Evolutionary conservation across 2,113 vertebrate genomes (phyloP).

Genomic region (Morone saxatilis): DNA sequence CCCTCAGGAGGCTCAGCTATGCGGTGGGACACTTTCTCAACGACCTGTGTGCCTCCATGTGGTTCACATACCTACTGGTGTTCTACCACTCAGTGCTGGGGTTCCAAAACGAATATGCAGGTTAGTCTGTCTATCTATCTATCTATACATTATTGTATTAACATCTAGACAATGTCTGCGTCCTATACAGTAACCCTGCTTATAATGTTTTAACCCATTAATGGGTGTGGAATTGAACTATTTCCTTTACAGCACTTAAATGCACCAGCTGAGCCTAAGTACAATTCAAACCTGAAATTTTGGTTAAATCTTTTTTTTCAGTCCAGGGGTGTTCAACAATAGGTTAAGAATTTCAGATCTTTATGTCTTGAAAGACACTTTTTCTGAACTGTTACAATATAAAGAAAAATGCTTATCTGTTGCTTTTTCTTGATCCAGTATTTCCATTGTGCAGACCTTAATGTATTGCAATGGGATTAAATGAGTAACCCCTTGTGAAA

Average conservation of each 20-base stretch:
- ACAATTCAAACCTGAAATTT: too few relatives aligned
- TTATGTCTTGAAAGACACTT: too few relatives aligned
- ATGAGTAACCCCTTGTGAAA: too few relatives aligned
- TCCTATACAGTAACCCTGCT: not conserved
- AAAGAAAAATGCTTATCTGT: too few relatives aligned
- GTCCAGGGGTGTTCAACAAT: not conserved
- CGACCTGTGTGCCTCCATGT: slow-evolving; percentile 94
- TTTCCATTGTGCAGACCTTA: too few relatives aligned
- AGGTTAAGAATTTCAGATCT: too few relatives aligned
- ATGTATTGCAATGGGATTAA: too few relatives aligned
- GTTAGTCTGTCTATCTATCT: slow-evolving; percentile 28
- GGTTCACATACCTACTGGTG: slow-evolving; percentile 94
- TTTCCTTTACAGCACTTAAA: too few relatives aligned
- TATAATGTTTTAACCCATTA: not conserved
- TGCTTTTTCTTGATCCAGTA: too few relatives aligned
- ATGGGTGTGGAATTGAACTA: not conserved
- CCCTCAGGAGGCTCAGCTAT: slow-evolving; percentile 84
- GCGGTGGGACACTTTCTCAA: slow-evolving; percentile 94
- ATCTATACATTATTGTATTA: not conserved
- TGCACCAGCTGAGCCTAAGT: too few relatives aligned
- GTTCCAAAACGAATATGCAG: slow-evolving; percentile 86
- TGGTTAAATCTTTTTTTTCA: not conserved
- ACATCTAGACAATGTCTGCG: not conserved
- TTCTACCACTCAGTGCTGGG: slow-evolving; percentile 92
- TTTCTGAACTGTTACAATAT: too few relatives aligned